Base-by-base conservation (phyloP, 2,113 vertebrate genomes). In the Labeo catla region DNA sequence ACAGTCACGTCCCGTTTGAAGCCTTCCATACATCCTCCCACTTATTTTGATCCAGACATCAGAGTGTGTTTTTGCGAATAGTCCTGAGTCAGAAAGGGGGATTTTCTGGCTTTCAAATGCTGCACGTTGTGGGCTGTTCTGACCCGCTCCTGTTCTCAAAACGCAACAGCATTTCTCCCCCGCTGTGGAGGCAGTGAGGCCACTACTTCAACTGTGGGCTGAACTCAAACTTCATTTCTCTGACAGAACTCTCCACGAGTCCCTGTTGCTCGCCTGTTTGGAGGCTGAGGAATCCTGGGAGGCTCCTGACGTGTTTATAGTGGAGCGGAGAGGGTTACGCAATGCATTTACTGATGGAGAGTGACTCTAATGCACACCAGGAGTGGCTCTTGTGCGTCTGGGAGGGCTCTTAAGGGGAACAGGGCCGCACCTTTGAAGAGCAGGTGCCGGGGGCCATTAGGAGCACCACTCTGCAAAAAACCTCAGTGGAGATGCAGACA, bases 171-270 rank as follows among this genome's bases (percentile, higher is more conserved):
- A 65, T 83, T 70, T 83, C 84, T 83, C 74, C 84, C 81, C 84
- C 81, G 81, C 87, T 79, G 87, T 78, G 84, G 76, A 86, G 84
- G 84, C 74, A 78, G 81, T 47, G 63, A 68, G 84, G 81, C 73
- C 85, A 49, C 39, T 76, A 43, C 80, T 84, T 59, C 36, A 43
- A 66, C 81, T 84, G 70, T 49, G 77, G 34, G 77, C 68, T 86
- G 50, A 52, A 39, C 76, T 68, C 63, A 57, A 36, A 66, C 72
- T 76, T 74, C 9, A 9, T 76, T 36, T 72, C 84, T 80, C 34
- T n/a, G 34, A 16, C 39, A 74, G 36, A 73, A 23, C 34, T 34
- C 36, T 57, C 81, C 65, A 43, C 2, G 50, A 47, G 21, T 74
- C 66, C 12, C 15, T 73, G 82, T 13, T 74, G 39, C 68, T 16